Base-by-base conservation (phyloP, 1,140 invertebrate species). In the Euschistus heros region DNA sequence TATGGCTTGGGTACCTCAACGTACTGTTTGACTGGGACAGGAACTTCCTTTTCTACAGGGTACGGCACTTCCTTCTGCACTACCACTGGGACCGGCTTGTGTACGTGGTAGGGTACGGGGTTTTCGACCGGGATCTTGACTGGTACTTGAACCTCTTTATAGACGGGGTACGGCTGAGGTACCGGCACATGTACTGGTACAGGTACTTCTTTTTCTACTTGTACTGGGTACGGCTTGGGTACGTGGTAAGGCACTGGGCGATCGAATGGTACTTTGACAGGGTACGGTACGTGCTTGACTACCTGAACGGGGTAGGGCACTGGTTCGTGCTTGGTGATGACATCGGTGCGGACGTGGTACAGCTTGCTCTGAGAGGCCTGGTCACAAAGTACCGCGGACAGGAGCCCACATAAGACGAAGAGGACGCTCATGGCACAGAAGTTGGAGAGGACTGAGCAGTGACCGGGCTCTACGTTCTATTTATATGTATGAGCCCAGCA, bases 261-360 rank as follows among this genome's bases (percentile, higher is more conserved):
- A 18, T 69, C 68, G 22, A 73, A 70, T 0, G 64, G 68, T 0
- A 72, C 71, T 20, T 68, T 63, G 26, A 70, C 68, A 0, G 71
- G 71, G 18, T 68, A 66, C 8, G 67, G 68, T 14, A 72, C 67
- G 17, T 69, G 60, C 65, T 72, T 72, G 37, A 71, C 68, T 0
- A 73, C 72, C 20, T 59, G 54, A 27, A 67, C 82, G 37, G 86
- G 86, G 74, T 86, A 88, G 75, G 89, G 86, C 24, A 89, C 85
- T 27, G 81, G 80, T 44, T 87, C 83, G 24, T 66, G 60, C 72
- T 86, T 85, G 8, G 85, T 81, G 37, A 65, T 27, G 22, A 50
- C 26, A 8, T 46, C 15, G 14, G 55, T 37, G 1, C 33, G 5
- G 8, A 13, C 5, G 33, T 37, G 33, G 33, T 37, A 13, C 1